Conservation (phyloP, 2,113 vertebrate genomes). For the Archilochus colubris region DNA sequence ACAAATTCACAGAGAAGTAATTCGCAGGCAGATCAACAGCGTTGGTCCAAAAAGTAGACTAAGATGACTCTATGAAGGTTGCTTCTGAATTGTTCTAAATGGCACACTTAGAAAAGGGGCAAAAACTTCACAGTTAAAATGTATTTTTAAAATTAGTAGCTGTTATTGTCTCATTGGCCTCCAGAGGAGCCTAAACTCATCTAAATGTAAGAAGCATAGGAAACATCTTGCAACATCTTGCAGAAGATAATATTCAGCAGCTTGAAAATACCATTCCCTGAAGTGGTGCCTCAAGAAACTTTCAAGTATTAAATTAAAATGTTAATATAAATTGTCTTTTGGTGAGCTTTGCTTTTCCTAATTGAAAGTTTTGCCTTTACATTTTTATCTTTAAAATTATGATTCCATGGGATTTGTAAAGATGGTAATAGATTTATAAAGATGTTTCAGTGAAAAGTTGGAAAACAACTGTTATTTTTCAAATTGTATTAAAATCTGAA, state of each 20-base stretch:
- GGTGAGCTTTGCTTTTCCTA: background rate
- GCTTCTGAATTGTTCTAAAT: background rate
- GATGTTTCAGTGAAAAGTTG: background rate
- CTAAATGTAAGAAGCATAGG: background rate
- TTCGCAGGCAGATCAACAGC: background rate
- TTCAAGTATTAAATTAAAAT: background rate
- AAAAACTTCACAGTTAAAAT: background rate
- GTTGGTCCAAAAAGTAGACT: background rate
- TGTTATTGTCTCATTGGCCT: background rate
- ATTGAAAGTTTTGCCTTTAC: background rate
- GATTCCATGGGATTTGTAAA: background rate
- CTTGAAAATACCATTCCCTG: background rate
- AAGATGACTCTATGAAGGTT: background rate
- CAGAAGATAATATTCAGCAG: background rate
- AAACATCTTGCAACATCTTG: background rate
- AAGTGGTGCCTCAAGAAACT: background rate
- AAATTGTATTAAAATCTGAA: background rate
- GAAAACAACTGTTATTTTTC: background rate
- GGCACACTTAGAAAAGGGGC: background rate
- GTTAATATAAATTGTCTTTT: background rate
- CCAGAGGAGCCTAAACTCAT: background rate
- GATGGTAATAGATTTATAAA: background rate
- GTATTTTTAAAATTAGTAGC: background rate
- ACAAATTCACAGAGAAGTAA: background rate
- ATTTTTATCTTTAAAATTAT: background rate